phyloP scores from a whole-genome alignment of 30 jellyfish, hydroid and myxozoan genomes.

The Aurelia coerulea region DNA sequence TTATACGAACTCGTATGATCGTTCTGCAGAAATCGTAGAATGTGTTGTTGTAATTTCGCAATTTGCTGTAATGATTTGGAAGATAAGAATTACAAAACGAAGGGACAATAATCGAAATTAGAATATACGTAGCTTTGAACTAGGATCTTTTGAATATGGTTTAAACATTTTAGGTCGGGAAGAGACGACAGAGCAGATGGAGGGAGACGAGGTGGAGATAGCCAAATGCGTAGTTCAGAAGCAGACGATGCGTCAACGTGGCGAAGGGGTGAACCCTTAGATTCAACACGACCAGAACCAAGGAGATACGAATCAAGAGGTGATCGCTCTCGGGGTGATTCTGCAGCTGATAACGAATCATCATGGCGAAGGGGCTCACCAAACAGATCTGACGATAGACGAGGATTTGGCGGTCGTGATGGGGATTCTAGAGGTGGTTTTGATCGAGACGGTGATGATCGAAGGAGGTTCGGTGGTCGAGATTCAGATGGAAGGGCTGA shows the following conservation, averaged over 20 bases:
- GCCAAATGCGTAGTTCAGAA: conserved; percentile 32
- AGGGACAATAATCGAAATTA: no score
- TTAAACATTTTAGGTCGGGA: no score
- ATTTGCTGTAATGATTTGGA: no score
- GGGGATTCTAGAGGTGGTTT: conserved; percentile 52
- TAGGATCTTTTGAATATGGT: no score
- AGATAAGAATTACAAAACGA: no score
- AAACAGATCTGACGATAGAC: conserved; percentile 46
- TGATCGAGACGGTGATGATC: conserved; percentile 19
- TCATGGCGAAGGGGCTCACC: conserved; percentile 62
- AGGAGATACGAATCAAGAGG: conserved; percentile 45
- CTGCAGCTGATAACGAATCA: conserved; percentile 60
- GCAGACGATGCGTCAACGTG: conserved; percentile 68
- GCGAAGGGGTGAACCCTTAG: conserved; percentile 53
- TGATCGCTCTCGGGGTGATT: conserved; percentile 53
- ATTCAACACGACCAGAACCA: conserved; percentile 41
- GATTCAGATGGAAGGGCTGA: conserved; percentile 50
- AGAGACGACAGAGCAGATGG: background rate
- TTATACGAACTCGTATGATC: no score
- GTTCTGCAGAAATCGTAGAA: no score
- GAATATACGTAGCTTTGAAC: no score
- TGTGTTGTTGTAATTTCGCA: no score
- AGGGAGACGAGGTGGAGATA: conserved; percentile 46
- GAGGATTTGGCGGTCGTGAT: conserved; percentile 47
- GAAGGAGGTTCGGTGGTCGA: conserved; percentile 49